These are phyloP conservation scores for Fulmarus glacialis DNA, from an alignment of 2,113 vertebrate species.

Conservation along the genomic window DNA sequence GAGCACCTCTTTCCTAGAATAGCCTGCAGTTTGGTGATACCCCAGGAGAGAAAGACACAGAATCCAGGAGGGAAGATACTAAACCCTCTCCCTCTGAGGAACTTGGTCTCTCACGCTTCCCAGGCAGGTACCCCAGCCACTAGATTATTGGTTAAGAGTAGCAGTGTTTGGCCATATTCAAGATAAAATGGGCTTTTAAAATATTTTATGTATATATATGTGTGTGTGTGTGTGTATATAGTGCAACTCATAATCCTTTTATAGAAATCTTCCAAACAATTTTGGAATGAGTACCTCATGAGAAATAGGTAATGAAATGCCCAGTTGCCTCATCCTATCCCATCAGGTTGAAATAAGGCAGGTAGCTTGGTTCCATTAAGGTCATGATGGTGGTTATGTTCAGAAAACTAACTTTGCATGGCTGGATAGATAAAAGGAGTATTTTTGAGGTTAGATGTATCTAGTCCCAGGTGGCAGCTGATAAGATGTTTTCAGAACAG, in stretches of 20 bases:
- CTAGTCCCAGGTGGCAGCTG: neutral
- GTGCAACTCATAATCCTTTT: neutral
- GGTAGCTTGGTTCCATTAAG: neutral
- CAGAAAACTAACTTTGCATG: neutral
- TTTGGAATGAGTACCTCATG: neutral
- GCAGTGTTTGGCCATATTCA: neutral
- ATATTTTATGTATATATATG: neutral
- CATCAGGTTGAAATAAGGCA: neutral
- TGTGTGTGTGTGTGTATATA: rapidly evolving
- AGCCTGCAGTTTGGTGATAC: neutral
- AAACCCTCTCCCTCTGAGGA: neutral
- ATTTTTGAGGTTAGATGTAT: neutral
- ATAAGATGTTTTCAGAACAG: neutral
- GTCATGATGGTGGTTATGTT: neutral
- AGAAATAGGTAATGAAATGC: neutral
- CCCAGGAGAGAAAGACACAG: neutral
- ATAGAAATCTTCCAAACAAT: neutral
- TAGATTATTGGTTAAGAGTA: neutral
- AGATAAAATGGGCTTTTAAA: neutral
- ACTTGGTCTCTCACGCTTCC: neutral
- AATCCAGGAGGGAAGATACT: neutral
- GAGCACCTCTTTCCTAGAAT: neutral
- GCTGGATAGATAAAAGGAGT: neutral
- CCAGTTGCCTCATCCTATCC: neutral
- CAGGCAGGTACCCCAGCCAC: neutral